Evolutionary conservation across 2,797 vertebrate genomes (phyloP).

Genomic region (Acanthopagrus latus): DNA sequence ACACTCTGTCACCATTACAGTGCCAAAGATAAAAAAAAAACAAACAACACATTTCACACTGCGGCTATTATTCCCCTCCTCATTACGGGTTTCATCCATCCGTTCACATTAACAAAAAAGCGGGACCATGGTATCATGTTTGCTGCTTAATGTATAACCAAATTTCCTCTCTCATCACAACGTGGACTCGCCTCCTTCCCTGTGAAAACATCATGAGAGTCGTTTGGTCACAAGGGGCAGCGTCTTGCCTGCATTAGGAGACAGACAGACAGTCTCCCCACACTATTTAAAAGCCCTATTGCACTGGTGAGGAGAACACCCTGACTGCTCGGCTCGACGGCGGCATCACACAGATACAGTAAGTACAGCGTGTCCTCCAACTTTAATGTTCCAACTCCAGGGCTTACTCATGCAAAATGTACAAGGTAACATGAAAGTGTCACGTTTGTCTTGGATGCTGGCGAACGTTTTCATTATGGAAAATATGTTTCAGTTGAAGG

Average conservation of each 20-base stretch:
- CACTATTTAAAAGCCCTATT: slow-evolving; percentile 77
- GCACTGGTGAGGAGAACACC: slow-evolving; percentile 45
- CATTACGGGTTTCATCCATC: not conserved
- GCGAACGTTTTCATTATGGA: not conserved
- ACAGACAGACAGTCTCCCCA: slow-evolving; percentile 59
- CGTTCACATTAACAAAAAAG: slow-evolving; percentile 16
- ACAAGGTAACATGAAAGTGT: not conserved
- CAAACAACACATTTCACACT: not conserved
- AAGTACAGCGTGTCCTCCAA: slow-evolving; percentile 60
- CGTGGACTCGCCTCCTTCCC: slow-evolving; percentile 38
- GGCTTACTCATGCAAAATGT: not conserved
- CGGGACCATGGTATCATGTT: slow-evolving; percentile 27
- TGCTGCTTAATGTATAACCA: slow-evolving; percentile 37
- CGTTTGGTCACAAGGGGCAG: slow-evolving; percentile 72
- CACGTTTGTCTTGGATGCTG: not conserved
- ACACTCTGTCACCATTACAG: not conserved
- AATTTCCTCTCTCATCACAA: slow-evolving; percentile 66
- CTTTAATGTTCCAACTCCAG: slow-evolving; percentile 11
- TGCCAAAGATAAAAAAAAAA: not conserved
- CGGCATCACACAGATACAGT: slow-evolving; percentile 54
- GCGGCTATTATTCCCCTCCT: not conserved
- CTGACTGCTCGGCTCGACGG: slow-evolving; percentile 52
- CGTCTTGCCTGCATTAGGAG: slow-evolving; percentile 66
- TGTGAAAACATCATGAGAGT: slow-evolving; percentile 61
- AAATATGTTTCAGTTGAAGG: not conserved